phyloP scores from a whole-genome alignment of 2,888 invertebrate genomes.

The Pocota personata region DNA sequence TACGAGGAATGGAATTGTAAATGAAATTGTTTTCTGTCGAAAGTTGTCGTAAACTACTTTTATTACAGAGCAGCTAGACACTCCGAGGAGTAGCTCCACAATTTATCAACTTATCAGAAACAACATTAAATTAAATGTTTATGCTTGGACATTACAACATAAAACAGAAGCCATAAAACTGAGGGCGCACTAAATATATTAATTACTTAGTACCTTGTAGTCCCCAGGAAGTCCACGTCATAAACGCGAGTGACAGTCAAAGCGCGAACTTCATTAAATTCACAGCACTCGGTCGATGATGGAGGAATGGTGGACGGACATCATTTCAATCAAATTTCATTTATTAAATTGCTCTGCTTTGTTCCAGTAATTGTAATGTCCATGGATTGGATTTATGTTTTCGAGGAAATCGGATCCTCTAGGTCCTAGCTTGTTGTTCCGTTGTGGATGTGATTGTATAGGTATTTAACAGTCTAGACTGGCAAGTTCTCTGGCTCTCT shows the following conservation, averaged over 20 bases:
- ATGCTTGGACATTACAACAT: constrained; percentile 38
- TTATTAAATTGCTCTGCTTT: constrained; percentile 16
- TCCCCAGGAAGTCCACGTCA: constrained; percentile 31
- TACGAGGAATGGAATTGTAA: too few relatives aligned
- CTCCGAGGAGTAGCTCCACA: neutral
- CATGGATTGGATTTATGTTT: too few relatives aligned
- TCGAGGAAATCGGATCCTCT: too few relatives aligned
- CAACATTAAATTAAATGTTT: constrained; percentile 36
- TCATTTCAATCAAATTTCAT: constrained; percentile 20
- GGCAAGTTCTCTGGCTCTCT: too few relatives aligned
- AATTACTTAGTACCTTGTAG: constrained; percentile 48
- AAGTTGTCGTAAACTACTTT: neutral
- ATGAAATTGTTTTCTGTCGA: too few relatives aligned
- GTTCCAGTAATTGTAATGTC: constrained; percentile 14
- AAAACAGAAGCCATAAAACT: constrained; percentile 25
- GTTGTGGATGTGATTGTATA: too few relatives aligned
- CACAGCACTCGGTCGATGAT: constrained; percentile 6
- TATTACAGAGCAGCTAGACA: neutral
- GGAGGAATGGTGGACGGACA: neutral
- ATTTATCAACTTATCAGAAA: constrained; percentile 47
- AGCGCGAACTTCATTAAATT: too few relatives aligned
- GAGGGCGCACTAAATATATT: constrained; percentile 44
- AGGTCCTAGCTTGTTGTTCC: too few relatives aligned
- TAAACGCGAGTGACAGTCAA: constrained; percentile 48
- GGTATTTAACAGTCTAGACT: too few relatives aligned